Base-by-base conservation (phyloP, 2,888 invertebrate genomes). In the Aphodius sticticus region DNA sequence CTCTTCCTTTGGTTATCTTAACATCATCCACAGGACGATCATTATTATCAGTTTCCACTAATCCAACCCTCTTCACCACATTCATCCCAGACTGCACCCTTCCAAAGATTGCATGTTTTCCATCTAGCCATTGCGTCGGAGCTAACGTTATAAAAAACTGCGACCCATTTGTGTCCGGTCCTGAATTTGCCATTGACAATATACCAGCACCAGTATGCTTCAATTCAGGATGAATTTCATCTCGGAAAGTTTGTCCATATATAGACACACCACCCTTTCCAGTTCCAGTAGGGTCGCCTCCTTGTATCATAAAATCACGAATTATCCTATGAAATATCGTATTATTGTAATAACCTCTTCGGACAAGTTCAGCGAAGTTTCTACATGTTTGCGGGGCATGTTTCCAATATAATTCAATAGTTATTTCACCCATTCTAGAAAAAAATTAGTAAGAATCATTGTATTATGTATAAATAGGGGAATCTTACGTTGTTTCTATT, bases 141-240 rank as follows among this genome's bases (percentile, higher is more conserved):
- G 96, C 98, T 81, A 99, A 90, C 0, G 99, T 98, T 76, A 99
- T 96, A 86, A 99, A 99, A 91, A 99, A 99, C 88, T 99, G 99
- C 38, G 98, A 98, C 2, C 99, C 99, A 89, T 99, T 99, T 6
- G 97, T 95, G 86, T 99, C 94, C 0, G 98, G 98, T 0, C 99
- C 99, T 16, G 98, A 95, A 91, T 99, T 99, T 0, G 99, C 99
- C 99, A 99, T 99, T 0, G 98, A 98, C 69, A 97, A 86, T 79
- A 97, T 94, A 0, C 97, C 97, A 26, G 94, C 94, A 16, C 92
- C 99, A n/a, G 97, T 96, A 88, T 99, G 99, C 88, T 97, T 99
- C 78, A 99, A 90, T 83, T 98, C 97, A 38, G 94, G 91, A 85
- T 96, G 95, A 83, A 99, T 96, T 92, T 99, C 99, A 90, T 99